Evolutionary conservation across 2,888 invertebrate genomes (phyloP), one percentile per base, ranked within the genome.

Genomic region (Spodoptera picta): DNA sequence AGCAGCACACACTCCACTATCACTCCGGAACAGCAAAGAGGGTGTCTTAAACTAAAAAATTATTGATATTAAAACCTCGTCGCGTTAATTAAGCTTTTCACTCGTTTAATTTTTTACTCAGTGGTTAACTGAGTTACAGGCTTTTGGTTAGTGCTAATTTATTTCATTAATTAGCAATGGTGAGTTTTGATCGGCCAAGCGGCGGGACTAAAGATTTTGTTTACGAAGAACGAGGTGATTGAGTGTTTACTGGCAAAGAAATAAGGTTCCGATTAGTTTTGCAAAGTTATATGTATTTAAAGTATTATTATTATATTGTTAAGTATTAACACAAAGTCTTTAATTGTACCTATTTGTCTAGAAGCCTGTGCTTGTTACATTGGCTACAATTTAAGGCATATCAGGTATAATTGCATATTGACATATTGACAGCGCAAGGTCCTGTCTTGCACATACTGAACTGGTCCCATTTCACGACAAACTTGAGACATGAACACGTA

Each of bases 71-170:
- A 87, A 90, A 90, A 87, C 84, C 83, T 76, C 86, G 85, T 79
- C 83, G 83, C 90, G 89, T 89, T 94, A 94, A 94, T 94, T 94
- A 93, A 91, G 90, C 89, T 85, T 92, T 93, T 92, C 84, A 92
- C 75, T 90, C 90, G 87, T 92, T 90, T 89, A 92, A 92, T 87
- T 92, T 92, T 91, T 90, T 86, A 89, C 88, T 87, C 82, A 85
- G 88, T n/a, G n/a, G n/a, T 86, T 90, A 85, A 88, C 85, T 69
- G n/a, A n/a, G n/a, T n/a, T n/a, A 72, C 85, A 67, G 83, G 81
- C 84, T 85, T 89, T 87, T 69, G 83, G 86, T 86, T 89, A 88
- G 89, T 89, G 86, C 87, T 88, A 91, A 90, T 91, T 90, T 89
- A 89, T 90, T 86, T 77, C 57, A 89, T 90, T 92, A 92, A 93